Percentiles rank a stretch among this genome's conserved stretches.
phyloP scores from a whole-genome alignment of 30 jellyfish, hydroid and myxozoan genomes.

The Cassiopea andromeda region DNA sequence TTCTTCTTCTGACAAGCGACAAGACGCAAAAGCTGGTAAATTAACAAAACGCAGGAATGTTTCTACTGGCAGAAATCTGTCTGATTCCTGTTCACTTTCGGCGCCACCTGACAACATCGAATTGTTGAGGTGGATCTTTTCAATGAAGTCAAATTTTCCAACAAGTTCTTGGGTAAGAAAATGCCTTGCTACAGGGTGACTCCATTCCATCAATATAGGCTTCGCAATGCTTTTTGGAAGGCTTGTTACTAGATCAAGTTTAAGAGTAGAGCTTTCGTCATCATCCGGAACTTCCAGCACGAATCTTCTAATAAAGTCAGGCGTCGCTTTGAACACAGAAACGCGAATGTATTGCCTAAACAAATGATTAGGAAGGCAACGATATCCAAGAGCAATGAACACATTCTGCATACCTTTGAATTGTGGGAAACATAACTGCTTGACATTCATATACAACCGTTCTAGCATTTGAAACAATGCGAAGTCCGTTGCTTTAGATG shows the following conservation, averaged over 20 bases:
- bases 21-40: conserved; percentile 22
- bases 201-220: conserved; percentile 55
- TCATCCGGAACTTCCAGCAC: conserved; percentile 68
- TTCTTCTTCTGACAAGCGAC: conserved; percentile 43
- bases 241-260: conserved; percentile 54
- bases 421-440: conserved; percentile 71
- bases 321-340: conserved; percentile 57
- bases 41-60: conserved; percentile 51
- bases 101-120: conserved; percentile 4
- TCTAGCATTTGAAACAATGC: conserved; percentile 87
- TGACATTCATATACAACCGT: conserved; percentile 50
- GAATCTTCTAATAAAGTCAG: conserved; percentile 62
- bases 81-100: conserved; percentile 9
- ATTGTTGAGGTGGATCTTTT: background rate
- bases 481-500: conserved; percentile 29
- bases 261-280: conserved; percentile 46
- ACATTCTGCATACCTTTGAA: conserved; percentile 64
- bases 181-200: conserved; percentile 71
- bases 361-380: conserved; percentile 74
- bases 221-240: conserved; percentile 67
- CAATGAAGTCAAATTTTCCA: conserved; percentile 36
- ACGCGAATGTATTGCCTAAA: conserved; percentile 79
- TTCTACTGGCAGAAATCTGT: conserved; percentile 47
- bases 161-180: conserved; percentile 60
- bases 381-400: conserved; percentile 64